Base-by-base conservation (phyloP, 2,113 vertebrate genomes). In the Pycnonotus jocosus region DNA sequence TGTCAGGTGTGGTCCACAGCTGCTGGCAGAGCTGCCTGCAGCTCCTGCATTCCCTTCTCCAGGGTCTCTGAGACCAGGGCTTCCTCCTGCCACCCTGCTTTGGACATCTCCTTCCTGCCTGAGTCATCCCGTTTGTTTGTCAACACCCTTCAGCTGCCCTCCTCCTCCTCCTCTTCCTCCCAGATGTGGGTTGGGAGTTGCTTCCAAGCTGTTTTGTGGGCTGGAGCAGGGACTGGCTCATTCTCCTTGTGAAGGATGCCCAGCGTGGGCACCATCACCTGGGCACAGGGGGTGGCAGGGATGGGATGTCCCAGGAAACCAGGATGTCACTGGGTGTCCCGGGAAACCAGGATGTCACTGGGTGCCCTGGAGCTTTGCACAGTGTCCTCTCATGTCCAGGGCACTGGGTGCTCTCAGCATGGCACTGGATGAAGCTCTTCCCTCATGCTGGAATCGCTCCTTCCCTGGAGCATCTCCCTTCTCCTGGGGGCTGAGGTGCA, bases 51-150 rank as follows among this genome's bases (percentile, higher is more conserved):
- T 50, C 51, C 8, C 0, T 16, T 65, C 74, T 65, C 8, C 18
- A 4, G 38, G 25, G 31, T 72, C 17, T 61, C n/a, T 27, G 4
- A 2, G 6, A 8, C 18, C 3, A 1, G 33, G 3, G 38, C 68
- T 88, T 82, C 50, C 81, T 88, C 66, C 65, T 90, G 54, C 54
- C 2, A 1, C 50, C 50, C 54, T 58, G 56, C 2, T 50, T 62
- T 5, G 8, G 56, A 66, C 37, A 25, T 77, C 9, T n/a, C n/a
- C n/a, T 21, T 72, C 68, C 71, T 56, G 58, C 45, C 21, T 88
- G 88, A 96, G 9, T 96, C 82, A 88, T 30, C 5, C 68, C 8
- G 62, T 56, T 86, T 72, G 78, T 93, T 92, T 93, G 82, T 93
- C 82, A 88, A 66, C 71, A 92, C 27, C 71, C 64, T 70, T 57